Percentiles rank a stretch among this genome's conserved stretches.
Conservation (phyloP, 2,797 vertebrate genomes). For the Mormyrus proboscirostris region DNA sequence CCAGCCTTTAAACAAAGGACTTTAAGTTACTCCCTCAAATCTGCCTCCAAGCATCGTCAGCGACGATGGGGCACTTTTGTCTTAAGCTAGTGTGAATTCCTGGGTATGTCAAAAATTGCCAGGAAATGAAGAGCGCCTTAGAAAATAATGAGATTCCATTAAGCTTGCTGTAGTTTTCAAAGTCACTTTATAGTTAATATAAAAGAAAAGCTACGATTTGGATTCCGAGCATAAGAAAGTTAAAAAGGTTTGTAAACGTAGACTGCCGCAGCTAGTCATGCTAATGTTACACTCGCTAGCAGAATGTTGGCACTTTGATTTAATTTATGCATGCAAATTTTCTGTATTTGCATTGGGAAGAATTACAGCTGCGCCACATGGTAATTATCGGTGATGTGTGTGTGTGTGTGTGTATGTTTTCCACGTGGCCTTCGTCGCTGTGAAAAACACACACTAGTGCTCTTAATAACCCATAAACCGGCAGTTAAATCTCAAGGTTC, state of each 20-base stretch:
- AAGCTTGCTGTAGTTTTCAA: conserved; percentile 14
- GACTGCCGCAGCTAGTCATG: not conserved
- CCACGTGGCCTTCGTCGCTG: not conserved
- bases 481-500: not conserved
- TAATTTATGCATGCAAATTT: not conserved
- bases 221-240: not conserved
- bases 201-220: not conserved
- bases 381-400: not conserved
- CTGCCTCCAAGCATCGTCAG: not conserved
- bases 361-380: not conserved
- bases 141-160: conserved; percentile 15
- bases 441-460: not conserved
- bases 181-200: conserved; percentile 16
- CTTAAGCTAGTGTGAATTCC: not conserved
- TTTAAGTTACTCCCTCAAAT: not conserved
- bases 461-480: not conserved
- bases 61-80: not conserved
- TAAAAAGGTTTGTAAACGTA: conserved; percentile 12
- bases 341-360: conserved; percentile 7
- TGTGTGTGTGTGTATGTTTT: not conserved
- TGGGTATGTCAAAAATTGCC: not conserved
- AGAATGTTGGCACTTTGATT: not conserved
- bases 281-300: not conserved
- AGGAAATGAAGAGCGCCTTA: not conserved
- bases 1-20: not conserved